These are phyloP conservation scores for Mastomys coucha DNA, from an alignment of 2,113 vertebrate genomes.

Conservation along the genomic window DNA sequence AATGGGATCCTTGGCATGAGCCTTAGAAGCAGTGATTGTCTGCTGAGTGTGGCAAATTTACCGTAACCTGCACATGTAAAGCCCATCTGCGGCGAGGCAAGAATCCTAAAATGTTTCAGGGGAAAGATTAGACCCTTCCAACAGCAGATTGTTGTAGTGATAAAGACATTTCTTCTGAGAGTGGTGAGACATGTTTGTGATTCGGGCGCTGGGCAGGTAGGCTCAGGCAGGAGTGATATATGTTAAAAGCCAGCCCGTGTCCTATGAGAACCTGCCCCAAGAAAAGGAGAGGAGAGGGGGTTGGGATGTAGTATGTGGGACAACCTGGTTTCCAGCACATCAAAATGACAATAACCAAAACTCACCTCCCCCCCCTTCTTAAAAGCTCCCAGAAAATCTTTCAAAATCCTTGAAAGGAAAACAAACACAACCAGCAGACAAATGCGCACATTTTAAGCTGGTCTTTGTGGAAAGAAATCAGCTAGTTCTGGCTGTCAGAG, in stretches of 20 bases:
- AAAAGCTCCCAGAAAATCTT: neutral
- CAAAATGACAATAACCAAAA: neutral
- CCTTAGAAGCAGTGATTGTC: constrained; percentile 3
- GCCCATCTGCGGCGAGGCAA: neutral
- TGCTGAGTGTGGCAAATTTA: neutral
- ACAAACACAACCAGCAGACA: neutral
- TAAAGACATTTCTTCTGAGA: neutral
- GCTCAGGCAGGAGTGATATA: neutral
- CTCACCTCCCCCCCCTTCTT: neutral
- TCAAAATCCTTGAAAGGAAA: neutral
- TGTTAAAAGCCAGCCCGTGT: neutral
- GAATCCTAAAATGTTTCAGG: neutral
- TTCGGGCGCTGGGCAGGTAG: neutral
- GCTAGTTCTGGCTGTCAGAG: neutral
- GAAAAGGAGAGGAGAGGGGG: too few relatives aligned
- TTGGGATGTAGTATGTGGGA: neutral
- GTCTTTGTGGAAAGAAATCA: neutral
- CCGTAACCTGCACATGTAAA: neutral
- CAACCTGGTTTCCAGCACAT: neutral
- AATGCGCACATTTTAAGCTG: neutral
- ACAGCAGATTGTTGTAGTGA: neutral
- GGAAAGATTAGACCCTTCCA: neutral
- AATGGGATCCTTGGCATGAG: neutral
- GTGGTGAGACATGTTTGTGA: too few relatives aligned
- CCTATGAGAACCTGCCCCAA: neutral